phyloP scores from a whole-genome alignment of 92 coral and sea anemone genomes.

The Palythoa grandiflora region DNA sequence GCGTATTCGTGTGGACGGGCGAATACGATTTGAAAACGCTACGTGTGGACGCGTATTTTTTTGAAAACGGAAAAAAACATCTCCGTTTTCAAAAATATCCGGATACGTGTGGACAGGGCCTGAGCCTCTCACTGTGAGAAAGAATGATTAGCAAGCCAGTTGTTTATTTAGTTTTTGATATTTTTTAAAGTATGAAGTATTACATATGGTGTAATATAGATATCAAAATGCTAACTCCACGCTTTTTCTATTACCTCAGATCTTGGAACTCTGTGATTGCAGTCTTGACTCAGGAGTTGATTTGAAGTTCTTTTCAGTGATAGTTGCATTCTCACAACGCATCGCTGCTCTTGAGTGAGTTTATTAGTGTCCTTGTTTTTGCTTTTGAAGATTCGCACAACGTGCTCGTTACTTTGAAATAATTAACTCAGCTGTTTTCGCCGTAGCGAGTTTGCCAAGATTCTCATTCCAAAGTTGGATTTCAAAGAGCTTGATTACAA shows the following conservation, averaged over 20 bases:
- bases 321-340: conserved; percentile 92
- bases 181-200: no score
- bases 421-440: background rate
- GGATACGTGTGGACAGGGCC: no score
- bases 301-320: conserved; percentile 92
- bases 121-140: no score
- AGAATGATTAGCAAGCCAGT: no score
- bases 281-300: conserved; percentile 90
- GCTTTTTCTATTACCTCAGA: conserved; percentile 39
- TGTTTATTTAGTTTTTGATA: no score
- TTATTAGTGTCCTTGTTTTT: background rate
- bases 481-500: conserved; percentile 92
- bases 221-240: no score
- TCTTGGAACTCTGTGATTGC: conserved; percentile 92
- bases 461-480: conserved; percentile 84
- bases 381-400: background rate
- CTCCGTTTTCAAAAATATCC: no score
- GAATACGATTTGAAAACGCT: no score
- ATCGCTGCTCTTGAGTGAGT: conserved; percentile 95
- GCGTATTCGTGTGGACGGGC: no score
- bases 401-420: background rate
- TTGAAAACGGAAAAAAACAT: no score
- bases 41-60: no score
- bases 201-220: no score
- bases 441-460: conserved; percentile 90